These are phyloP conservation scores for Lutjanus campechanus DNA, from an alignment of 2,797 vertebrate species.

Conservation along the genomic window DNA sequence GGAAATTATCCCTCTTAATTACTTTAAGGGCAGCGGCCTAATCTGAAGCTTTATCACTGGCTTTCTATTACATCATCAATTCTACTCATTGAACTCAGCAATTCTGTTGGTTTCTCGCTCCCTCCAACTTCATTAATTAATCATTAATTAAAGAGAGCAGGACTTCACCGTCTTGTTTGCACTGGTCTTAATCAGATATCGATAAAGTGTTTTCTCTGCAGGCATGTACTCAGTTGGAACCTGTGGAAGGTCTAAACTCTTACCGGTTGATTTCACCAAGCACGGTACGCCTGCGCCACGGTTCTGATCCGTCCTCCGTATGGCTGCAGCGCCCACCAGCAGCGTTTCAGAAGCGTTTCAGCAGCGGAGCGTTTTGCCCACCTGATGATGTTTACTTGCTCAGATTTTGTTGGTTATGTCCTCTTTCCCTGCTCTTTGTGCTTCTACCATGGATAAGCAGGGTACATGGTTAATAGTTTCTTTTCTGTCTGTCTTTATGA, in stretches of 20 bases:
- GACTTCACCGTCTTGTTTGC: slow-evolving; percentile 27
- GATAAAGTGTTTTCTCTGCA: slow-evolving; percentile 1
- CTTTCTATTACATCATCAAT: slow-evolving; percentile 28
- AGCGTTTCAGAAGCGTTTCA: too few relatives aligned
- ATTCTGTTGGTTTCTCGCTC: slow-evolving; percentile 3
- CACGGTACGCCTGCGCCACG: too few relatives aligned
- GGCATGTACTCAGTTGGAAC: not conserved
- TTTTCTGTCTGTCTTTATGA: too few relatives aligned
- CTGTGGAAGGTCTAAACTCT: not conserved
- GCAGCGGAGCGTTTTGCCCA: too few relatives aligned
- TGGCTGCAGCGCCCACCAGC: too few relatives aligned
- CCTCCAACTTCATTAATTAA: slow-evolving; percentile 38
- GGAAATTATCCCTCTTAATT: not conserved
- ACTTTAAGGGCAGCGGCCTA: not conserved
- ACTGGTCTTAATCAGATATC: slow-evolving; percentile 36
- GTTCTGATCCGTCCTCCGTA: too few relatives aligned
- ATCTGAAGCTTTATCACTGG: slow-evolving; percentile 11
- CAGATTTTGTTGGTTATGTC: too few relatives aligned
- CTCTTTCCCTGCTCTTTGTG: too few relatives aligned
- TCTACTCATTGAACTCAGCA: slow-evolving; percentile 19
- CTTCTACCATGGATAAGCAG: too few relatives aligned
- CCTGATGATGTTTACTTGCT: too few relatives aligned
- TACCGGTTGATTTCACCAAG: too few relatives aligned
- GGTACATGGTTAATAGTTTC: too few relatives aligned
- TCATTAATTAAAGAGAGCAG: slow-evolving; percentile 39